Base-by-base conservation (phyloP, 1,140 invertebrate genomes). In the Mylabris phalerata region DNA sequence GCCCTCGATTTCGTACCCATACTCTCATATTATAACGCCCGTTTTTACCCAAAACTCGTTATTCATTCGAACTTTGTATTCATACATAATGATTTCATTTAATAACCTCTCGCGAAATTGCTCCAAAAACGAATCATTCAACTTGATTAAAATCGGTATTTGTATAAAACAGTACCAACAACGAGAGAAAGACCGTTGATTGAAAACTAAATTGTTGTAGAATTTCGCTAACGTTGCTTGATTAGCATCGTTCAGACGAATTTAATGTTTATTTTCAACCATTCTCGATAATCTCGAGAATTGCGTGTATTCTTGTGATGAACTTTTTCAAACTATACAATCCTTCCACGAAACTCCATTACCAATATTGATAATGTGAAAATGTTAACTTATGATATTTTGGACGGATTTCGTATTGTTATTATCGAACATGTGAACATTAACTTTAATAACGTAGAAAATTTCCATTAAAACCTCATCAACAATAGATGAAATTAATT, bases 21-120 rank as follows among this genome's bases (percentile, higher is more conserved):
- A 42, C 59, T 55, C 44, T 48, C 39, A 32, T 32, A 32, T 7
- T 7, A 32, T 32, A 19, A 19, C 19, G 19, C 48, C 54, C 43
- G 48, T 57, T 42, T n/a, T 32, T 32, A 32, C 32, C 32, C 32
- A 32, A 32, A 32, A 32, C 32, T 32, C 32, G 7, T 32, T 52
- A 57, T 54, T 45, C 55, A 57, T 56, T 61, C 32, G 48, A 47
- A 61, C 59, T 60, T 63, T 10, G 52, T 57, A 63, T 63, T 63
- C 48, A 63, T 56, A 59, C 50, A 59, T 62, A 62, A 62, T 62
- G 46, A 57, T 62, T 55, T 54, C 60, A 51, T 62, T 62, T 62
- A 62, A 58, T 58, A 58, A 44, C 56, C 52, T 55, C 48, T 58
- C 49, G 49, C 49, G 48, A 62, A 59, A 62, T 62, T 62, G 49